A percentile compares a stretch with the other conserved stretches of the same genome.
These are phyloP conservation scores for Cheilosia scutellata DNA, from an alignment of 2,888 invertebrate genomes.

Conservation along the genomic window DNA sequence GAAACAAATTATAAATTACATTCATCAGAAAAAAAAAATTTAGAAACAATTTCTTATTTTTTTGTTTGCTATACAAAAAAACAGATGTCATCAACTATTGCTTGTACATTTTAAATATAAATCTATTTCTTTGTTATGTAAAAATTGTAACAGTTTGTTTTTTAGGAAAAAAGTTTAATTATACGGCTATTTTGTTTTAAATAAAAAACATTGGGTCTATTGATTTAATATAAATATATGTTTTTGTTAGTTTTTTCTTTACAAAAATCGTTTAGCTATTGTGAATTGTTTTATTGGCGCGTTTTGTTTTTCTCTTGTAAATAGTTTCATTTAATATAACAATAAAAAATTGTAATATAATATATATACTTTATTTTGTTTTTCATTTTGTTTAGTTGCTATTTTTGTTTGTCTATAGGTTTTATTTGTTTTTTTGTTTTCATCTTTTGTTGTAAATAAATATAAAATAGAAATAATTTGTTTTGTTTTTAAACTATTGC, in stretches of 20 bases:
- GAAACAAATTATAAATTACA: constrained; percentile 40
- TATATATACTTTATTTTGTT: constrained; percentile 43
- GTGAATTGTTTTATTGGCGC: constrained; percentile 67
- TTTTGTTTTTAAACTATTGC: constrained; percentile 74
- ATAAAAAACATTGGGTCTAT: constrained; percentile 58
- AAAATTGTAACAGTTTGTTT: constrained; percentile 48
- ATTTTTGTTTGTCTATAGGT: constrained; percentile 59
- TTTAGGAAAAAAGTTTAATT: constrained; percentile 62
- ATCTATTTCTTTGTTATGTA: constrained; percentile 4
- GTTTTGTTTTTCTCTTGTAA: constrained; percentile 66
- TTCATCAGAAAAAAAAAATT: constrained; percentile 29
- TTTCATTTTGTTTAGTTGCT: constrained; percentile 47
- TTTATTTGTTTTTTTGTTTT: constrained; percentile 10
- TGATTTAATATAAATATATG: constrained; percentile 61
- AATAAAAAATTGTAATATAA: constrained; percentile 73
- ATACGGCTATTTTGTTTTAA: constrained; percentile 6
- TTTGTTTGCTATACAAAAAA: background rate
- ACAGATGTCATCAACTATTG: constrained; percentile 39
- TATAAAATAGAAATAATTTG: constrained; percentile 73
- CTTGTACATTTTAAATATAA: constrained; percentile 40
- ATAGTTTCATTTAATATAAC: constrained; percentile 74
- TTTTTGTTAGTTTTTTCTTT: constrained; percentile 4
- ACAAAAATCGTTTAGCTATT: constrained; percentile 64
- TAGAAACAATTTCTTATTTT: background rate
- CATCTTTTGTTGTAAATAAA: constrained; percentile 67